Evolutionary conservation across 35 echinoderm and acorn worm genomes (phyloP).

Genomic region (Heliocidaris erythrogramma): DNA sequence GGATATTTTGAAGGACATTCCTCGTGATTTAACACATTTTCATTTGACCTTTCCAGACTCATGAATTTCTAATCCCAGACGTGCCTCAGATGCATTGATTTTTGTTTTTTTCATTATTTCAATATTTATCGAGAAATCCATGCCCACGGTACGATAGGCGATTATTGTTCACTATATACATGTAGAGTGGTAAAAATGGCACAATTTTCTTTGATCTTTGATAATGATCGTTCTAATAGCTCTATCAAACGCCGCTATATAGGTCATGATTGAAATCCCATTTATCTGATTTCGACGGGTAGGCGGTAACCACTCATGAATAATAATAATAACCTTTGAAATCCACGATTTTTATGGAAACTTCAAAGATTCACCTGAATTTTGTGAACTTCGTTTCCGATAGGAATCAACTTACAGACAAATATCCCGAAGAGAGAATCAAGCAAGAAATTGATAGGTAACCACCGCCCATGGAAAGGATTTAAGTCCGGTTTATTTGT

Average conservation of each 20-base stretch:
- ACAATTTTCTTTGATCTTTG: conserved; percentile 1
- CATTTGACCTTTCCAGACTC: too few species aligned
- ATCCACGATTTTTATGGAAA: neutral
- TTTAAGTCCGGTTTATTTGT: neutral
- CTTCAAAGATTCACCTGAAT: neutral
- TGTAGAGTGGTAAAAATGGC: neutral
- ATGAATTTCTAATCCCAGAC: neutral
- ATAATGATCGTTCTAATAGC: neutral
- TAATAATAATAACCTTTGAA: neutral
- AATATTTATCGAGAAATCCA: too few species aligned
- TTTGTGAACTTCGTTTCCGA: neutral
- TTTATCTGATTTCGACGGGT: neutral
- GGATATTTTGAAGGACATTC: neutral
- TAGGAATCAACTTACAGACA: neutral
- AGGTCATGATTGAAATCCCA: neutral
- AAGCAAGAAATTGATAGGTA: neutral
- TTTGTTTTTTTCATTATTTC: neutral
- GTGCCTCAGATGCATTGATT: neutral
- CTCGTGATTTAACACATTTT: neutral
- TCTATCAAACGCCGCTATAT: neutral
- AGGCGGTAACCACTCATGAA: neutral
- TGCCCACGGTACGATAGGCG: neutral
- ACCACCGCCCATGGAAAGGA: neutral
- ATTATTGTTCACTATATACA: neutral
- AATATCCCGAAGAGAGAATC: neutral